phyloP scores from a whole-genome alignment of 1,140 invertebrate genomes.

The Cotesia glomerata region DNA sequence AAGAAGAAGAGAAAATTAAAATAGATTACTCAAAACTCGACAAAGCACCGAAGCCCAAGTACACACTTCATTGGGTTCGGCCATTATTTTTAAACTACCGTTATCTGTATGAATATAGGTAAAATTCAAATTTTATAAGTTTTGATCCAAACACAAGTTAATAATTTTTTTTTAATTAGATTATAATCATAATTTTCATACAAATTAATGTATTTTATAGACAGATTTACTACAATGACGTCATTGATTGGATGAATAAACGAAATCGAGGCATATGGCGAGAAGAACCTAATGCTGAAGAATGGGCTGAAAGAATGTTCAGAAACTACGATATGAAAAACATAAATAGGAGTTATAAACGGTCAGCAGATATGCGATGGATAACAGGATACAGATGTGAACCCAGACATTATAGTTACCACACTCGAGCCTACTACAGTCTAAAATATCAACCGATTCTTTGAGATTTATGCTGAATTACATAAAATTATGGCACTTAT shows the following conservation, averaged over 20 bases:
- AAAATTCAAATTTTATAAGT: not conserved
- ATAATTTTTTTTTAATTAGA: too few species aligned
- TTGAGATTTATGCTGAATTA: slow-evolving; percentile 33
- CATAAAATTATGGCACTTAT: too few species aligned
- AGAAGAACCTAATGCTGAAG: slow-evolving; percentile 76
- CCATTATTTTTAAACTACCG: slow-evolving; percentile 80
- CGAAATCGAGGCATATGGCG: slow-evolving; percentile 71
- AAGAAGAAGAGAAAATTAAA: slow-evolving; percentile 36
- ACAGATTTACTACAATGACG: slow-evolving; percentile 83
- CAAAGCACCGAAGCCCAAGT: slow-evolving; percentile 56
- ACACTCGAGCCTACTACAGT: slow-evolving; percentile 60
- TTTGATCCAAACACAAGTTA: too few species aligned
- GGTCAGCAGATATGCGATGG: slow-evolving; percentile 53
- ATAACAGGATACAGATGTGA: slow-evolving; percentile 52
- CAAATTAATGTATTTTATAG: slow-evolving; percentile 46
- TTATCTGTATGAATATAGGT: slow-evolving; percentile 81
- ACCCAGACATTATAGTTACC: slow-evolving; percentile 58
- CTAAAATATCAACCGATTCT: slow-evolving; percentile 59
- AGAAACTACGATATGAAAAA: slow-evolving; percentile 70
- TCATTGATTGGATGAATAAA: slow-evolving; percentile 81
- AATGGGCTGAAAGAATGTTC: slow-evolving; percentile 81
- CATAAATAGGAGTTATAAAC: slow-evolving; percentile 48
- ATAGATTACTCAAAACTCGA: slow-evolving; percentile 52
- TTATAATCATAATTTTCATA: too few species aligned
- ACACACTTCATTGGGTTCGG: slow-evolving; percentile 76